Evolutionary conservation across 2,888 invertebrate genomes (phyloP), one percentile per base, ranked within the genome.

Genomic region (Caenorhabditis zanzibari): DNA sequence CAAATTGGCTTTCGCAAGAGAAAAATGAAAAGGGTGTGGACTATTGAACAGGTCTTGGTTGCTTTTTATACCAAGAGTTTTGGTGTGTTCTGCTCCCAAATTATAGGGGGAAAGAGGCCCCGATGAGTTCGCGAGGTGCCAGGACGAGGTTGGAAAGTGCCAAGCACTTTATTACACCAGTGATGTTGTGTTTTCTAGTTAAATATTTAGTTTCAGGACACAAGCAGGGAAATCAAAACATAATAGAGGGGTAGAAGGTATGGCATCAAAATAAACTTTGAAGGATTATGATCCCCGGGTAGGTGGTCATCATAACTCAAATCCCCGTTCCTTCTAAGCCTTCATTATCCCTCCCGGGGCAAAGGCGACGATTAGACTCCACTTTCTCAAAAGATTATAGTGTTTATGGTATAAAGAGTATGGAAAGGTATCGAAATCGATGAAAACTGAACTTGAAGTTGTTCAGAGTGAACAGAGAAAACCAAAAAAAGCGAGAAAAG

Each of bases 1-100:
- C 52, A 77, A 77, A 69, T 69, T 71, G 77, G 58, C 63, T 38
- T 54, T 47, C 35, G 22, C 38, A 19, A 61, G 73, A 24, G 26
- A 32, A 56, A 35, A 35, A 19, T 12, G 35, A 49, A n/a, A n/a
- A 19, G 24, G 19, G 32, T 12, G n/a, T 24, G 52, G 35, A 38
- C 52, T 38, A 52, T 32, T 54, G 68, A 24, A 54, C 68, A 68
- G 52, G 54, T 49, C 49, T 56, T 9, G 56, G 56, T 16, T 35
- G 10, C 28, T 22, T 68, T 54, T 54, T 68, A 54, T 68, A 68
- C 12, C 38, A 38, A 38, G 38, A 38, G 38, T 38, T 38, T 38
- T 38, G 38, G 35, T 35, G 66, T 76, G 76, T 76, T 76, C 49
- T 76, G 76, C 22, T 68, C 76, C 26, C 6, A 76, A 76, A 76